These are phyloP conservation scores for Cryptoprocta ferox DNA, from an alignment of 2,797 vertebrate species.

Conservation along the genomic window DNA sequence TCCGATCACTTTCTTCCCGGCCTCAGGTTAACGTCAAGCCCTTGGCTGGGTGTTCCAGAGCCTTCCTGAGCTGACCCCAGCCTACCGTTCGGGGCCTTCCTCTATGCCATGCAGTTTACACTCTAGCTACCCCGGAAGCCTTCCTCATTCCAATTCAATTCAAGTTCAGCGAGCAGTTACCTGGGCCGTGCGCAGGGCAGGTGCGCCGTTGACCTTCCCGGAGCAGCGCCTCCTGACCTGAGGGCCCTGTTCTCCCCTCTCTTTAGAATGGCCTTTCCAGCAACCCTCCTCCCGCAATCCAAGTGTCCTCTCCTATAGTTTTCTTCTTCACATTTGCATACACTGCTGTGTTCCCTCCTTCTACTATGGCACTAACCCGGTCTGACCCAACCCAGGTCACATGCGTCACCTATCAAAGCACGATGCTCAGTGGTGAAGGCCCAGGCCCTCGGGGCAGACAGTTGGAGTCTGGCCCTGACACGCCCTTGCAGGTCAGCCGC, in stretches of 20 bases:
- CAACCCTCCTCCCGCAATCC: no score
- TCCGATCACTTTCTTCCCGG: neutral
- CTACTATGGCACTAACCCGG: neutral
- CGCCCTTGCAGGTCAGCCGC: no score
- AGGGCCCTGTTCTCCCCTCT: neutral
- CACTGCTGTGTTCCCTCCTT: neutral
- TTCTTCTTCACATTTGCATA: rapidly evolving
- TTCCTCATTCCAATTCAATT: neutral
- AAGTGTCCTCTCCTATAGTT: neutral
- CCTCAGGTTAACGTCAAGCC: neutral
- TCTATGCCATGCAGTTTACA: no score
- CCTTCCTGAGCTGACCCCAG: neutral
- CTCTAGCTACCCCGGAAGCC: rapidly evolving
- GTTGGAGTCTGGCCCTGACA: neutral
- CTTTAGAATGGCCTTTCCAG: no score
- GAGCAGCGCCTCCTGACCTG: no score
- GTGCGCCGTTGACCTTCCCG: no score
- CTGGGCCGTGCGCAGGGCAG: no score
- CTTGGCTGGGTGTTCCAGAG: neutral
- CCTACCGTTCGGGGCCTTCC: neutral
- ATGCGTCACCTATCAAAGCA: no score
- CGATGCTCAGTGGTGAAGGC: neutral
- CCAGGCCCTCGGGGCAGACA: neutral
- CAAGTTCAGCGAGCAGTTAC: neutral
- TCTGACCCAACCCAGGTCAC: neutral